Evolutionary conservation across 2,888 invertebrate species (phyloP).

Genomic region (Drosophila leonis): DNA sequence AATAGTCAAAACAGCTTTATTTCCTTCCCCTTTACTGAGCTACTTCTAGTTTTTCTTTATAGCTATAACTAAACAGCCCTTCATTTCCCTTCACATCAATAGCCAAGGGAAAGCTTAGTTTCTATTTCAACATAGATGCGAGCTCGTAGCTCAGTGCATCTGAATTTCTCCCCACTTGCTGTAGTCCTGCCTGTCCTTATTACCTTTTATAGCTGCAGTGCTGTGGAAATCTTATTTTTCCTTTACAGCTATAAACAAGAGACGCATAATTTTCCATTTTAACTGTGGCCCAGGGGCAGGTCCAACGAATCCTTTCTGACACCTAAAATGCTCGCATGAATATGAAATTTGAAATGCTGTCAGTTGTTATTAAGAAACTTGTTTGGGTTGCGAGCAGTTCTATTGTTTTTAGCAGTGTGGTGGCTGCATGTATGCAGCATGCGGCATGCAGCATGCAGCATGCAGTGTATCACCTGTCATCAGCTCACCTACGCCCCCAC

Average conservation of each 20-base stretch:
- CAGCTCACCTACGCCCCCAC: neutral
- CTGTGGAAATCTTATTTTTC: neutral
- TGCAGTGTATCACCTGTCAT: conserved; percentile 3
- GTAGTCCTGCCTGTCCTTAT: neutral
- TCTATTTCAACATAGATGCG: neutral
- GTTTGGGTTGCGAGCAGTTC: conserved; percentile 41
- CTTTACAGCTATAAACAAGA: neutral
- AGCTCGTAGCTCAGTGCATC: neutral
- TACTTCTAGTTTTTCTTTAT: neutral
- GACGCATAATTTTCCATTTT: neutral
- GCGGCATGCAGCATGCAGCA: neutral
- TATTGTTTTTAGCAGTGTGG: conserved; percentile 35
- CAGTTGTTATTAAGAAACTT: conserved; percentile 52
- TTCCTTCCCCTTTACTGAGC: too few relatives aligned
- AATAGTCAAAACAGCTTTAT: too few relatives aligned
- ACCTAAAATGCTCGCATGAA: conserved; percentile 20
- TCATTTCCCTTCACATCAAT: neutral
- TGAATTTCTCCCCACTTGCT: neutral
- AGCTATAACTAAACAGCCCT: neutral
- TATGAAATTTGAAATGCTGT: conserved; percentile 47
- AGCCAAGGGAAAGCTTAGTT: neutral
- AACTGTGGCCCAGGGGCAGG: neutral
- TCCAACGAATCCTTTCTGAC: conserved; percentile 3
- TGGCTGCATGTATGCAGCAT: conserved; percentile 6
- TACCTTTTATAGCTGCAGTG: neutral